Evolutionary conservation across 2,888 invertebrate genomes (phyloP).

Genomic region (Harpalus rubripes): DNA sequence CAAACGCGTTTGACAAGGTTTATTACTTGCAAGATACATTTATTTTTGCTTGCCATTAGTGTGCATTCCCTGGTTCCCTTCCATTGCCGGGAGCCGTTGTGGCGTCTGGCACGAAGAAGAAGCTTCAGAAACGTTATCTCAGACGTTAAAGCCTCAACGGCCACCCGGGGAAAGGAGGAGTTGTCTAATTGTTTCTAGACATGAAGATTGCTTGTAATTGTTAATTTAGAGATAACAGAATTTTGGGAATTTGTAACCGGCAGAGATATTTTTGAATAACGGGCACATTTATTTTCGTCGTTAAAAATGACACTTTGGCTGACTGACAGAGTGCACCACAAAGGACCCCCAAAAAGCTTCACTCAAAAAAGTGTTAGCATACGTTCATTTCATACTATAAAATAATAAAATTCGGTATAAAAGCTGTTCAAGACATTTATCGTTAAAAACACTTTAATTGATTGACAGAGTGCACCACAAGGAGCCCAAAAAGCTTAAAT

Average conservation of each 20-base stretch:
- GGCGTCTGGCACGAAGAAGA: constrained; percentile 45
- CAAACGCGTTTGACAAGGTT: constrained; percentile 65
- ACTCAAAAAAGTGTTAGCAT: no score
- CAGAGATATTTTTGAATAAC: no score
- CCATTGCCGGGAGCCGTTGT: constrained; percentile 5
- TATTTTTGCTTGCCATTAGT: constrained; percentile 65
- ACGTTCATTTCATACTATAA: no score
- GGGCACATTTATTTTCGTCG: no score
- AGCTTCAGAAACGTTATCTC: constrained; percentile 14
- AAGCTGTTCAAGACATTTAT: no score
- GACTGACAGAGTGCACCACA: no score
- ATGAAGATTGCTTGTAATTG: constrained; percentile 32
- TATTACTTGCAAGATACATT: constrained; percentile 65
- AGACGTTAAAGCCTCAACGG: not conserved
- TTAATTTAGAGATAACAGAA: constrained; percentile 21
- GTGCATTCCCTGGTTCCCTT: constrained; percentile 39
- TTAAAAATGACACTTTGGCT: no score
- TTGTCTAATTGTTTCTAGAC: constrained; percentile 26
- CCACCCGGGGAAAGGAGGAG: not conserved
- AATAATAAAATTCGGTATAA: no score
- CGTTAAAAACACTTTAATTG: no score
- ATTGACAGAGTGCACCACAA: no score
- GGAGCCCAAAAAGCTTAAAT: no score
- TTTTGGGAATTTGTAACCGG: not conserved
- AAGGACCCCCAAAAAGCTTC: no score